These are phyloP conservation scores for Ephialtes manifestator DNA, from an alignment of 2,888 invertebrate genomes.

Conservation along the genomic window DNA sequence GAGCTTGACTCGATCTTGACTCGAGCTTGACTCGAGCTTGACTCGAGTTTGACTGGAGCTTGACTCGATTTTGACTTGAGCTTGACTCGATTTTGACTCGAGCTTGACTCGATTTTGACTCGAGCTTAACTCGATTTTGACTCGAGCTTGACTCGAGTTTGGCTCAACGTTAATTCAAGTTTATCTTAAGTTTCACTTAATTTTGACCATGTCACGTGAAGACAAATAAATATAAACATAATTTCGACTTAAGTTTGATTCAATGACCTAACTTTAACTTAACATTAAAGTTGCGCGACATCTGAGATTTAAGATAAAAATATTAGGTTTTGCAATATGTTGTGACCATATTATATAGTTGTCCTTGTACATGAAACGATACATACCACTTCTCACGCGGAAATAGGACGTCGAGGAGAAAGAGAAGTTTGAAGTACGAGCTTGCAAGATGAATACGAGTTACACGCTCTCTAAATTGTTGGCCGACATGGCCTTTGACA, in stretches of 20 bases:
- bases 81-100: not conserved
- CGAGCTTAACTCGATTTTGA: not conserved
- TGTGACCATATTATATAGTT: not conserved
- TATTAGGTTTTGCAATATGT: not conserved
- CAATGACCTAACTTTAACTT: not conserved
- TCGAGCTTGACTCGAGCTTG: too few species aligned
- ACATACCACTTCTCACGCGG: not conserved
- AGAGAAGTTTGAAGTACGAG: slow-evolving; percentile 31
- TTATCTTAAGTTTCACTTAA: not conserved
- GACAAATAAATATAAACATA: too few species aligned
- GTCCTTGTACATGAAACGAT: not conserved
- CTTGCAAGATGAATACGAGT: slow-evolving; percentile 44
- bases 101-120: not conserved
- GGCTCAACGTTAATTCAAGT: not conserved
- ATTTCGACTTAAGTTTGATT: too few species aligned
- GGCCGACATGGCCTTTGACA: slow-evolving; percentile 57
- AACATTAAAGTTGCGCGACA: too few species aligned
- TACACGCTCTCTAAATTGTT: slow-evolving; percentile 48
- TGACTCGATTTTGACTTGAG: not conserved
- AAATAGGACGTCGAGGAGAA: not conserved
- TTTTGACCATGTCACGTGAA: too few species aligned
- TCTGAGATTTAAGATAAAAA: too few species aligned
- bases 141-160: not conserved
- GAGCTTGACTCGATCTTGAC: too few species aligned
- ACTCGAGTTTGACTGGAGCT: too few species aligned